phyloP scores from a whole-genome alignment of 2,888 invertebrate genomes.

The Tachina fera region DNA sequence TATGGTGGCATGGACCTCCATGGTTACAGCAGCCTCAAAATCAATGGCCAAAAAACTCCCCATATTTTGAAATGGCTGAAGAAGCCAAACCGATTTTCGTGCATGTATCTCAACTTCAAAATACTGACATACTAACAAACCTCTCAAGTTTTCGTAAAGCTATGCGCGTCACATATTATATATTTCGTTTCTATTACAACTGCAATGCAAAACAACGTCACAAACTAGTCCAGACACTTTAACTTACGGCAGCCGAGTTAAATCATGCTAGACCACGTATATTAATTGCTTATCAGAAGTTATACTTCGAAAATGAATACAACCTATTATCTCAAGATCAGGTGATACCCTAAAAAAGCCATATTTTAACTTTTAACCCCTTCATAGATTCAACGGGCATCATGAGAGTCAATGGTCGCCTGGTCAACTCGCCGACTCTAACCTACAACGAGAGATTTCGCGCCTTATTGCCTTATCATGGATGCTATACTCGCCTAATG shows the following conservation, averaged over 20 bases:
- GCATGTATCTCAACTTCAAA: neutral
- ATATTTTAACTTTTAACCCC: conserved; percentile 1
- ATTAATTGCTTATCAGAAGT: neutral
- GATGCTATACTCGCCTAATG: too few relatives aligned
- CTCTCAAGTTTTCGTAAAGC: neutral
- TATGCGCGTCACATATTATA: too few relatives aligned
- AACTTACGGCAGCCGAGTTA: too few relatives aligned
- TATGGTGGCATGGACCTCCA: neutral
- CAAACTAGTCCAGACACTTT: neutral
- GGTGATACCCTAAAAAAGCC: neutral
- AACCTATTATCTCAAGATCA: neutral
- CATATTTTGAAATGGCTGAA: too few relatives aligned
- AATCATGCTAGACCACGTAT: neutral
- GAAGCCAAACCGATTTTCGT: neutral
- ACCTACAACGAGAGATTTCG: neutral
- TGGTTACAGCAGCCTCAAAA: neutral
- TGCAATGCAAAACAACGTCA: neutral
- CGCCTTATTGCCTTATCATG: neutral
- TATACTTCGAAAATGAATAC: neutral
- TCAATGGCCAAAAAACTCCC: conserved; percentile 3
- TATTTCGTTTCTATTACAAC: conserved; percentile 1
- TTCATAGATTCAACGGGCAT: neutral
- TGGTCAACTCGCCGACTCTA: too few relatives aligned
- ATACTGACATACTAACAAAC: neutral
- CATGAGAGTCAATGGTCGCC: too few relatives aligned